Evolutionary conservation across 2,797 vertebrate genomes (phyloP), one percentile per base, ranked within the genome.

Genomic region (Trachurus trachurus): DNA sequence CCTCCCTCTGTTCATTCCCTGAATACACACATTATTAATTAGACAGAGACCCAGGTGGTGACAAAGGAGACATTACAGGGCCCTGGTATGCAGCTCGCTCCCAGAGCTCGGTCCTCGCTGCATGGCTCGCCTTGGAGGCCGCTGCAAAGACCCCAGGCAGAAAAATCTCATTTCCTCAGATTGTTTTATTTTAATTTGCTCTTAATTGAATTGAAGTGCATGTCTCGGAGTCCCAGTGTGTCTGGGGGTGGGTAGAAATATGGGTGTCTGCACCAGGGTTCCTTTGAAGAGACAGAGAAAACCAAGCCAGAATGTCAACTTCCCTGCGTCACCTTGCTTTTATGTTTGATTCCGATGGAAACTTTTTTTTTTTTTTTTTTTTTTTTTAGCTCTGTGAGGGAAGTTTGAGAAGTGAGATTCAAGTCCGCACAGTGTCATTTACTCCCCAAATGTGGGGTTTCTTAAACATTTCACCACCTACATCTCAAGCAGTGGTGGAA

Each of bases 11-110:
- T 66, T 78, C 72, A 80, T 70, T 87, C 81, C 81, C 79, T 73
- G 63, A 87, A 81, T 44, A 87, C 80, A 87, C 72, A 81, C 54
- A 57, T 64, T 82, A 74, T 76, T 92, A 88, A 90, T 89, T 86
- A 90, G 86, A 82, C 53, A 2, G 69, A 89, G 81, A 70, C 80
- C 62, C 78, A 57, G 80, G 83, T 75, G 80, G 86, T 54, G 78
- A 69, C 3, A 6, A 67, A 60, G 72, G 65, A 83, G 60, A 76
- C 17, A 1, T 60, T 37, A 40, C 68, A 40, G 49, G 66, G 71
- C 54, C 81, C 76, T 76, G 80, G 80, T 78, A 70, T 72, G 82
- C 56, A 58, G 52, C 74, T 80, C 21, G 0, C 45, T 81, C 85
- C 64, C 80, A 76, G 56, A 44, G 71, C 81, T 66, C 44, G 0